Base-by-base conservation (phyloP, 2,797 vertebrate genomes). In the Sebastes variabilis region DNA sequence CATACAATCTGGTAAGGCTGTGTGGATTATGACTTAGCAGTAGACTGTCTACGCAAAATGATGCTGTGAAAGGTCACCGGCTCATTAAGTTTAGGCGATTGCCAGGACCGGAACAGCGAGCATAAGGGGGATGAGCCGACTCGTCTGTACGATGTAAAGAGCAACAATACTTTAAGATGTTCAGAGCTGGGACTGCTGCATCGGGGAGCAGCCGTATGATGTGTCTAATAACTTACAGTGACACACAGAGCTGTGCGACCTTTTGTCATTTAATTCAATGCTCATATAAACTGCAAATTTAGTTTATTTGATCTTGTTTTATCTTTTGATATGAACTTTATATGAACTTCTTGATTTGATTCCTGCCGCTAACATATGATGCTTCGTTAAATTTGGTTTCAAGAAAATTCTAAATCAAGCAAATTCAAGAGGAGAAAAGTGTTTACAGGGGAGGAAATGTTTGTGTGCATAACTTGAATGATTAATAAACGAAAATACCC, bases 51-150 rank as follows among this genome's bases (percentile, higher is more conserved):
- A 36, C 66, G 75, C 62, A 80, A 80, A 81, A 80, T 67, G 77
- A 87, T 79, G 72, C 70, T 18, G 70, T 29, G 66, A 90, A 91
- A 93, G 81, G 86, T 90, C 88, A 82, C 65, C 2, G 56, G 73
- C 80, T 92, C 82, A 76, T 88, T 90, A 85, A 80, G 67, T 82
- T 72, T 0, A 22, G 32, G 52, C 25, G 22, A 75, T 72, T 75
- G 72, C 79, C 49, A 30, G 42, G 72, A 68, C 69, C 20, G 52
- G 49, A 71, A 60, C 29, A 8, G 11, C 5, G 10, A 77, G 77
- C 66, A 38, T 34, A 24, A 67, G 72, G 42, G 56, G 56, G 70
- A 70, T 64, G 76, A 81, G 83, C 55, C 49, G 62, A 66, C 52
- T 66, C 10, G 46, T 71, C 69, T 69, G 52, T 34, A 14, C 18